Evolutionary conservation across 2,113 vertebrate genomes (phyloP), one percentile per base, ranked within the genome.

Genomic region (Mungos mungo): DNA sequence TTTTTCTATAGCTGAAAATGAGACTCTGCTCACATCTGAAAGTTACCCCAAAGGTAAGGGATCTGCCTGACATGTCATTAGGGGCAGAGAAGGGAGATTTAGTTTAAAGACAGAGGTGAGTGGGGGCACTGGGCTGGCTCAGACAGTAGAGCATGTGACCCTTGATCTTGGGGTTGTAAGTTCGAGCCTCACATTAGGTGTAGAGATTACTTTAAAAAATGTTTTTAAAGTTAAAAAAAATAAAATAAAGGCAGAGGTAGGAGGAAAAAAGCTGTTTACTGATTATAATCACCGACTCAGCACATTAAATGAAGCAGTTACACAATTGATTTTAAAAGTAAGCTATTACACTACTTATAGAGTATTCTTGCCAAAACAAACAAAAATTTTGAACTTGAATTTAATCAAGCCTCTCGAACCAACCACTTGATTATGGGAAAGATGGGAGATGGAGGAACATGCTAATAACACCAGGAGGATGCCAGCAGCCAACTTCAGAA

Each of bases 241-340:
- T 27, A 27, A 45, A 29, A 76, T 16, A 15, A 66, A 90, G 38
- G 60, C 8, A 23, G 63, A 1, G 0, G 12, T 63, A 23, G 23
- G 13, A 86, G 52, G 71, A 54, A 66, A 71, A 72, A 72, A 23
- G 38, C 35, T 38, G n/a, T 27, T 47, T 29, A 31, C 12, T 50
- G 35, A 79, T 27, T 88, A 38, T 57, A 77, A 29, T 77, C 52
- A 31, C 68, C 23, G 25, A 66, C 50, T 60, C 35, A 54, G 27
- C 69, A 52, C 18, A 76, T 45, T 66, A 35, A 90, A 79, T 57
- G 57, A 69, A 87, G 60, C 45, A 72, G 16, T 89, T 60, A 71
- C 47, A 95, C 35, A 7, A 38, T 54, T 92, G 86, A 41, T 88
- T 94, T 86, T 7, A 76, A 96, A 92, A 77, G 57, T 57, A 74